These are phyloP conservation scores for Acanthurus tractus DNA, from an alignment of 2,797 vertebrate species.

Conservation along the genomic window DNA sequence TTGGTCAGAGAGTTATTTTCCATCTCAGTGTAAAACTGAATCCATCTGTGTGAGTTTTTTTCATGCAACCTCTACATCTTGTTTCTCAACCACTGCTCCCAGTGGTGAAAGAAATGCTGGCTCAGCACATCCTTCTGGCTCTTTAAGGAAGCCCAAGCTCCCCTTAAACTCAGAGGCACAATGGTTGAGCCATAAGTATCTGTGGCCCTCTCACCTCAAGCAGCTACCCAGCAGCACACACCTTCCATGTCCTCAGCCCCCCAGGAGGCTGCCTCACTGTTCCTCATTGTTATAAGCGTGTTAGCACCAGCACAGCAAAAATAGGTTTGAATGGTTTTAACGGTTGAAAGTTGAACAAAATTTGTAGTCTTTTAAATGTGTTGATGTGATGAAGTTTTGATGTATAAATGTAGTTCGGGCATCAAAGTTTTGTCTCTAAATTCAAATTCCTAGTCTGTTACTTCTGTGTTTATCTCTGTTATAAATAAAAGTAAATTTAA, in stretches of 20 bases:
- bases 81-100: neutral
- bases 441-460: neutral
- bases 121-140: conserved; percentile 13
- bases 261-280: conserved; percentile 5
- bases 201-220: conserved; percentile 14
- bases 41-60: neutral
- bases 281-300: neutral
- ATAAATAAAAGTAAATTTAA: neutral
- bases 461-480: neutral
- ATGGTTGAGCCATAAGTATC: conserved; percentile 11
- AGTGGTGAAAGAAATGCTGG: conserved; percentile 17
- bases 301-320: neutral
- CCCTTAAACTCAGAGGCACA: neutral
- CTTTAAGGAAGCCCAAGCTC: conserved; percentile 25
- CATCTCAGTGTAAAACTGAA: conserved; percentile 3
- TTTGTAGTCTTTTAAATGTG: neutral
- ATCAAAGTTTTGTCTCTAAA: neutral
- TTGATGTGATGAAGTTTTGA: neutral
- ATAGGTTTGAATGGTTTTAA: neutral
- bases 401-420: neutral
- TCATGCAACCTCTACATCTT: conserved; percentile 14
- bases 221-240: conserved; percentile 13
- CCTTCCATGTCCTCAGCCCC: neutral
- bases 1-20: neutral
- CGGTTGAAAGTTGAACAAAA: neutral